Evolutionary conservation across 2,888 invertebrate genomes (phyloP), one percentile per base, ranked within the genome.

Genomic region (Aleiodes leptofemur): DNA sequence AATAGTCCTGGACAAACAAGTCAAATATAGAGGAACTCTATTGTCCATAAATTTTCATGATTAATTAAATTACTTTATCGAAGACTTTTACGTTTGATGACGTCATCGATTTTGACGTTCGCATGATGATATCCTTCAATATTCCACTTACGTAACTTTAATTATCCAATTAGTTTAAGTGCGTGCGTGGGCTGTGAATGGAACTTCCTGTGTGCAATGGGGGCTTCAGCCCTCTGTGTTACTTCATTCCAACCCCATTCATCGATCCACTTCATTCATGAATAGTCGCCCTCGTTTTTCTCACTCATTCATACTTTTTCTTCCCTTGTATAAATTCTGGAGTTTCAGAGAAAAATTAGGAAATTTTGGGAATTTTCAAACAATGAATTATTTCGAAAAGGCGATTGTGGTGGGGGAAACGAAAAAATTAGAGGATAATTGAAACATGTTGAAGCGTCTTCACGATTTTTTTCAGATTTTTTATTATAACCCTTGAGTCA

Each of bases 231-330:
- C 38, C 61, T 61, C 61, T 14, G 38, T n/a, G 38, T 38, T 29
- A 34, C 56, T 43, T 50, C 50, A 31, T 29, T 23, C 38, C 59
- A 50, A 29, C 31, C 70, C 74, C 74, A 75, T 75, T 75, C 75
- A 75, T 72, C 61, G 75, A 71, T 75, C 75, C 56, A 29, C 64
- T 50, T 72, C 75, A 72, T 75, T 71, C 75, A 75, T 68, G 61
- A 74, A 74, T 74, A 72, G 48, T 50, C 69, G 48, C 73, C 69
- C 73, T 66, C 71, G 69, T 70, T 55, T 56, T 64, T 55, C 61
- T 29, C 64, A 64, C 61, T 29, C 64, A 64, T 50, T 72, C 71
- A 75, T 74, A 66, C 66, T 70, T 75, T 71, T 14, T 38, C 7
- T n/a, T 48, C 48, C 16, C 43, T 23, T 7, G 0, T 48, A 43